Evolutionary conservation across 92 coral and sea anemone genomes (phyloP), one percentile per base, ranked within the genome.

Genomic region (Paragorgia papillata): DNA sequence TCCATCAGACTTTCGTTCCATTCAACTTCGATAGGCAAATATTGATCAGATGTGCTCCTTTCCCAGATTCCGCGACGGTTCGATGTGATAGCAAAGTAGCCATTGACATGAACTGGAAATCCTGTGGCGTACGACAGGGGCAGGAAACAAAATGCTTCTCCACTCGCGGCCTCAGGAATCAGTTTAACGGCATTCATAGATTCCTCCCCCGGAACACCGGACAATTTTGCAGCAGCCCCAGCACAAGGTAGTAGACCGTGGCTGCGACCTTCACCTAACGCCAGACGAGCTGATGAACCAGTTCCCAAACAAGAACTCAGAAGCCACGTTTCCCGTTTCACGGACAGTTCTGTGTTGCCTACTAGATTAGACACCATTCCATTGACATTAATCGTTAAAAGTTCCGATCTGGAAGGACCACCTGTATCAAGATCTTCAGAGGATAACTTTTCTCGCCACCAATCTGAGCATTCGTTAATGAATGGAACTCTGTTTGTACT

Each of bases 61-160:
- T 90, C 89, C 96, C 96, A 90, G 70, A 90, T 88, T 48, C 83
- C 92, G 17, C 92, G 82, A 7, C 96, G 92, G 76, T 90, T 90
- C 22, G 96, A 88, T 0, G 86, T 85, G 28, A 90, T 87, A 17
- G 96, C 94, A 51, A 89, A 89, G 82, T 86, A 89, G 3, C 94
- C 94, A 59, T 89, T 89, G 22, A 86, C 85, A 40, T 89, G 92
- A 12, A 86, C 90, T 21, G 92, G 92, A 32, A 89, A 73, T 19
- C 94, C 94, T 30, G 92, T 90, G 53, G 83, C 62, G 69, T 88
- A 88, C 37, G 92, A 88, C 7, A 90, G 70, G 0, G 96, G 96
- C 9, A 90, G 85, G 51, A 88, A 90, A 54, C 96, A 90, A 70
- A 88, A 90, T 7, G 89, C 88, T 30, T 90, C 96, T 0, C 96